Percentiles rank a stretch among this genome's conserved stretches.
phyloP scores from a whole-genome alignment of 2,113 vertebrate genomes.

The Bujurquina vittata region DNA sequence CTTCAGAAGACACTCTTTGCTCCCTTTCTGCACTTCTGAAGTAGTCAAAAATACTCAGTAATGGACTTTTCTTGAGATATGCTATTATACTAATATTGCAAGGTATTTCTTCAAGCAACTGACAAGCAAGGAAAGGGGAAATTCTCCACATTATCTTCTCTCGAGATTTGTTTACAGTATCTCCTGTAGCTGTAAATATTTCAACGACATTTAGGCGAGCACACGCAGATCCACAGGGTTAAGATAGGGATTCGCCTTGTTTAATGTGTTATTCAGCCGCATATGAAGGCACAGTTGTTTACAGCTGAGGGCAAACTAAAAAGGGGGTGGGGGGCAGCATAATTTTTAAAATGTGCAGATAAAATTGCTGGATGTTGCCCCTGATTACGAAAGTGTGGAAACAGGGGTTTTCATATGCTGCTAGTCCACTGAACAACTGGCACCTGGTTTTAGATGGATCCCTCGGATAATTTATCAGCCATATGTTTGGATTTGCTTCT shows the following conservation, averaged over 20 bases:
- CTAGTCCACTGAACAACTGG: neutral
- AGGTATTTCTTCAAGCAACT: neutral
- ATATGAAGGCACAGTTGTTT: neutral
- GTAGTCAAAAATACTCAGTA: too few relatives aligned
- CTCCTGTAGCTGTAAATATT: neutral
- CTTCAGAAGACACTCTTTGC: too few relatives aligned
- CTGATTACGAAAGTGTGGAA: neutral
- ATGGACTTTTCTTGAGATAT: neutral
- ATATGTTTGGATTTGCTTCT: slow-evolving; percentile 1
- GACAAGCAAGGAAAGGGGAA: neutral
- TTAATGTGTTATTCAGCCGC: neutral
- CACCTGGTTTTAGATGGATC: neutral
- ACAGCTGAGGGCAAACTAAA: neutral
- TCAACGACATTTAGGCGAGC: neutral
- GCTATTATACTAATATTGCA: neutral
- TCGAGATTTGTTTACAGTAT: neutral
- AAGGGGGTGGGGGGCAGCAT: neutral
- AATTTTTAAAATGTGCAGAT: neutral
- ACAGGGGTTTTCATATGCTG: neutral
- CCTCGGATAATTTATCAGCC: neutral
- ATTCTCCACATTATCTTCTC: neutral
- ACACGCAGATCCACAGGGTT: neutral
- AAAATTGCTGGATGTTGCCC: neutral
- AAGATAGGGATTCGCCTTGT: neutral
- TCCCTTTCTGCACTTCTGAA: too few relatives aligned